These are phyloP conservation scores for Brachylomia viminalis DNA, from an alignment of 2,888 invertebrate genomes.

Conservation along the genomic window DNA sequence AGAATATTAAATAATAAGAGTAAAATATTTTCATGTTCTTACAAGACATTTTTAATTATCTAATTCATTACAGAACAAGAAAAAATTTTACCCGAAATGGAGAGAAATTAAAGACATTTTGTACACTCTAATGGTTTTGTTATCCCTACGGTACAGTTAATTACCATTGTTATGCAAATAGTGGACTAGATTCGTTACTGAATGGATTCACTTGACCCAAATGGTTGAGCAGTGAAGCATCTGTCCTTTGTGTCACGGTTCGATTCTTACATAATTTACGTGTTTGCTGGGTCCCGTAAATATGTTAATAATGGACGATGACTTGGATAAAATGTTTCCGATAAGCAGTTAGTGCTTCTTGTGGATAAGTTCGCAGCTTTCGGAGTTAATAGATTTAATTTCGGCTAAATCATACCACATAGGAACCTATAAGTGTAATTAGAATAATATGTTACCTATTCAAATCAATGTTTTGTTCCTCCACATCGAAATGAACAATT, in stretches of 20 bases:
- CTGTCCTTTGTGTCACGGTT: conserved; percentile 43
- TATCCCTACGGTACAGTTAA: conserved; percentile 37
- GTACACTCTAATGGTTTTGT: conserved; percentile 30
- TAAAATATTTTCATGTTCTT: background rate
- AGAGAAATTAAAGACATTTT: conserved; percentile 27
- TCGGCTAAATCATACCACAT: background rate
- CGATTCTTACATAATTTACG: conserved; percentile 40
- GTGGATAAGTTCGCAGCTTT: no score
- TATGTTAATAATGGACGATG: conserved; percentile 22
- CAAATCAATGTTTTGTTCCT: background rate
- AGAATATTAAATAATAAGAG: background rate
- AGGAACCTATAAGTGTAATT: background rate
- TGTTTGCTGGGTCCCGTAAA: conserved; percentile 20
- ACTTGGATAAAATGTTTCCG: background rate
- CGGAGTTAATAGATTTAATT: no score
- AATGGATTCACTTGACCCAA: conserved; percentile 46
- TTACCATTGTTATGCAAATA: conserved; percentile 53
- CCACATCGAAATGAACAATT: background rate
- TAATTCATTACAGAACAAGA: conserved; percentile 15
- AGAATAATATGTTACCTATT: background rate
- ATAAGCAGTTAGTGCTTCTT: background rate
- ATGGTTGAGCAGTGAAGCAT: conserved; percentile 12
- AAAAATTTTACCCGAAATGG: conserved; percentile 7
- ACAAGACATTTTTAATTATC: conserved; percentile 4
- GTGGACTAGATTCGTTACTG: conserved; percentile 38